phyloP scores from a whole-genome alignment of 2,113 vertebrate genomes.

The Ondatra zibethicus region DNA sequence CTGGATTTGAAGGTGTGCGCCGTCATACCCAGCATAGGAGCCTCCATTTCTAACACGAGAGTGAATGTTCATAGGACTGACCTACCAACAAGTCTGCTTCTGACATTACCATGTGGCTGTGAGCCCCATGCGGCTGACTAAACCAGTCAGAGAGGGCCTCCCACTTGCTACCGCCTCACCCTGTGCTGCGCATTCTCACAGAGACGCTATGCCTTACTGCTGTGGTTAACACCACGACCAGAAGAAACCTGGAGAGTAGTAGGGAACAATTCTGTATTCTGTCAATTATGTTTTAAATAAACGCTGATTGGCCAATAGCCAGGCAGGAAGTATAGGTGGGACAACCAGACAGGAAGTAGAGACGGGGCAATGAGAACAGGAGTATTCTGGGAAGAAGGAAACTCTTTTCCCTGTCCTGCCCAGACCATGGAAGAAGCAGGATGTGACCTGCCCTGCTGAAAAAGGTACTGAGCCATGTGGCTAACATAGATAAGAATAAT shows the following conservation, averaged over 20 bases:
- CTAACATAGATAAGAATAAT: too few species aligned
- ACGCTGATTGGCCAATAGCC: too few species aligned
- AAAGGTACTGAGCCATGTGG: too few species aligned
- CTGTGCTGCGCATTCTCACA: neutral
- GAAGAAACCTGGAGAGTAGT: neutral
- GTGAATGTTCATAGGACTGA: neutral
- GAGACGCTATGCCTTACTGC: neutral
- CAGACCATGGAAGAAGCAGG: too few species aligned
- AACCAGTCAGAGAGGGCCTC: neutral
- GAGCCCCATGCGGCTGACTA: neutral
- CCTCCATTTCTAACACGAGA: neutral
- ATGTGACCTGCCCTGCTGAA: too few species aligned
- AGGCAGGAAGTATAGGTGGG: too few species aligned
- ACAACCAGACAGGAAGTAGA: too few species aligned
- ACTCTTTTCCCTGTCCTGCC: too few species aligned
- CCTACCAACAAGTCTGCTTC: neutral
- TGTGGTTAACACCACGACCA: neutral
- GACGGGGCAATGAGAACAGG: too few species aligned
- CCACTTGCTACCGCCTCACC: neutral
- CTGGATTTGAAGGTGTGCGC: neutral
- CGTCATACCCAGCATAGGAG: neutral
- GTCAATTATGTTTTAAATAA: too few species aligned
- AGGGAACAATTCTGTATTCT: too few species aligned
- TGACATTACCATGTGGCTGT: neutral
- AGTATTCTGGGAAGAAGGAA: too few species aligned